Base-by-base conservation (phyloP, 2,797 vertebrate genomes). In the Pipistrellus nathusii region DNA sequence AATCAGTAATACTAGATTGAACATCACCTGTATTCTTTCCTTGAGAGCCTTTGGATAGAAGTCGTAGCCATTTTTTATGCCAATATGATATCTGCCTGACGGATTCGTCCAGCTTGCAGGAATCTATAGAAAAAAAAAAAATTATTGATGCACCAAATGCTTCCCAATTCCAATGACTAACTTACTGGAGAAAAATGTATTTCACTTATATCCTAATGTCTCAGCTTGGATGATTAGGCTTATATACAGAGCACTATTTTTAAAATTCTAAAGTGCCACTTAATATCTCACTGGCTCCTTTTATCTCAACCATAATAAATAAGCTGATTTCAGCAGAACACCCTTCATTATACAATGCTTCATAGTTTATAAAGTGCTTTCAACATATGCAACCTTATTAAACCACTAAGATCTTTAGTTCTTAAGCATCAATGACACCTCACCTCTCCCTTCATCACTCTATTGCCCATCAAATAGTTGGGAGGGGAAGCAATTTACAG, bases 1-100 rank as follows among this genome's bases (percentile, higher is more conserved):
- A 75, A 15, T 68, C 77, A 44, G 2, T 0, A 69, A 90, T 85
- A 48, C 2, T 6, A 53, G 25, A 44, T 44, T 83, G 55, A 59
- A 77, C 1, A 78, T 98, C 98, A 99, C 99, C 99, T 99, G 99
- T 97, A 99, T 99, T 97, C 99, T 99, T 97, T 99, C 99, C 97
- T 99, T 99, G 41, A 99, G 99, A 95, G 99, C 99, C 98, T 99
- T 99, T 85, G 99, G 99, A 97, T 99, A 99, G 97, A 99, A 99
- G 97, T 99, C 99, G 72, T 99, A 99, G 66, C 99, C 99, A 98
- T 99, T 99, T 99, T 99, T 99, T 98, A 99, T 98, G 98, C 99
- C 99, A 95, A 99, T 99, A 97, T 99, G 99, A 95, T 99, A 99
- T 97, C 98, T 99, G 97, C 99, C 99, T 92, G 99, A 99, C 95